phyloP scores from a whole-genome alignment of 2,797 vertebrate species.

The Coreius guichenoti region DNA sequence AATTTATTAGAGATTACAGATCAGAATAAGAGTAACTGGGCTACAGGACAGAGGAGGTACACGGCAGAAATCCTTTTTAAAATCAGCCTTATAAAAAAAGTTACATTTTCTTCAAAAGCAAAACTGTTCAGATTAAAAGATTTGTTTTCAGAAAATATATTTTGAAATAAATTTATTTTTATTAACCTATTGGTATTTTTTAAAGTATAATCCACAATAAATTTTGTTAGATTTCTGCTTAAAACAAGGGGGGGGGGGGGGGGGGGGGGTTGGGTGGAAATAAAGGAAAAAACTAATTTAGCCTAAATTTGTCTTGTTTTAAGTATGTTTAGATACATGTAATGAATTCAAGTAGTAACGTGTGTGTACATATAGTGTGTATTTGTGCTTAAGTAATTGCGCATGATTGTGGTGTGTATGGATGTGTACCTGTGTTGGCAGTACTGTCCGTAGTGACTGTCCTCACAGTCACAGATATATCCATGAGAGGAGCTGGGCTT shows the following conservation, averaged over 20 bases:
- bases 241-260: neutral
- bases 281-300: neutral
- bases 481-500: slow-evolving; percentile 87
- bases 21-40: slow-evolving; percentile 1
- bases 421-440: slow-evolving; percentile 91
- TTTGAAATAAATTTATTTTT: neutral
- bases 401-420: neutral
- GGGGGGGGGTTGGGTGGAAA: too few species aligned
- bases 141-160: neutral
- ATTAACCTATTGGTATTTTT: neutral
- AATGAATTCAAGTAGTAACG: neutral
- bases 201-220: neutral
- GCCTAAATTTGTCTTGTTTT: neutral
- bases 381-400: slow-evolving; percentile 15
- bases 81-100: neutral
- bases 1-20: slow-evolving; percentile 4
- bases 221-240: neutral
- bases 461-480: slow-evolving; percentile 92
- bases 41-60: neutral
- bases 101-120: neutral
- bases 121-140: neutral
- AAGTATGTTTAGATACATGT: neutral
- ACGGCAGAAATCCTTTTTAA: neutral
- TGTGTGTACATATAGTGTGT: neutral
- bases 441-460: slow-evolving; percentile 93